A percentile compares a stretch with the other conserved stretches of the same genome.
phyloP scores from a whole-genome alignment of 2,888 invertebrate species.

The Bembecia ichneumoniformis region DNA sequence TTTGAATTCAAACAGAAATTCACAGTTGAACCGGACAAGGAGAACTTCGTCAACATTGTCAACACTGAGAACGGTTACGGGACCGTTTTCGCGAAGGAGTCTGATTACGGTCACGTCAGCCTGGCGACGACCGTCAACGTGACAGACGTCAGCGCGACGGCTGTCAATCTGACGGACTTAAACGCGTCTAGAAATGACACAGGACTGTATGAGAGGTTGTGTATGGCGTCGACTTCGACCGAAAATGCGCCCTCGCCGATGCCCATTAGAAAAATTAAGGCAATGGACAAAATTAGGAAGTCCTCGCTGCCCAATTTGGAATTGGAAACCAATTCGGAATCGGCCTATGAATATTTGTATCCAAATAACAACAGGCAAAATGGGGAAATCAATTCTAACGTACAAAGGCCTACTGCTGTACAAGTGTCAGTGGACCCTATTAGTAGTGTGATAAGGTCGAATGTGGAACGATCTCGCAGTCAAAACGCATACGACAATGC shows the following conservation, averaged over 20 bases:
- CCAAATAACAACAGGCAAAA: conserved; percentile 14
- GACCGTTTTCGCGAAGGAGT: conserved; percentile 38
- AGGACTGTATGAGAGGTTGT: conserved; percentile 45
- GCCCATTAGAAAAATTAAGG: conserved; percentile 32
- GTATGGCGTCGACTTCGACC: conserved; percentile 52
- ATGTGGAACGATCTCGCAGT: conserved; percentile 49
- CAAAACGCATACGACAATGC: conserved; percentile 46
- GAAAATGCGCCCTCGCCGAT: conserved; percentile 26
- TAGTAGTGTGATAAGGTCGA: conserved; percentile 18
- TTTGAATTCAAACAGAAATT: conserved; percentile 43
- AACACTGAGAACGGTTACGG: conserved; percentile 58
- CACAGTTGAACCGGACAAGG: conserved; percentile 16
- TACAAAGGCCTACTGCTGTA: background rate
- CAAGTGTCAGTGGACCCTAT: conserved; percentile 2
- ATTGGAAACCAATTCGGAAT: conserved; percentile 21
- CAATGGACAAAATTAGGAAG: conserved; percentile 39
- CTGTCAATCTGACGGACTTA: conserved; percentile 18
- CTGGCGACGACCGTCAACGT: conserved; percentile 45
- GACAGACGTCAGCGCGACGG: conserved; percentile 16
- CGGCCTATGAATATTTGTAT: conserved; percentile 52
- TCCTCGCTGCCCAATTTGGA: conserved; percentile 56
- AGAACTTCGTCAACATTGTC: conserved; percentile 50
- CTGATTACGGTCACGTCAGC: conserved; percentile 58
- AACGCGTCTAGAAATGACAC: conserved; percentile 16
- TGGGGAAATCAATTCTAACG: background rate